These are phyloP conservation scores for Tachysurus fulvidraco DNA, from an alignment of 2,113 vertebrate species.

Conservation along the genomic window DNA sequence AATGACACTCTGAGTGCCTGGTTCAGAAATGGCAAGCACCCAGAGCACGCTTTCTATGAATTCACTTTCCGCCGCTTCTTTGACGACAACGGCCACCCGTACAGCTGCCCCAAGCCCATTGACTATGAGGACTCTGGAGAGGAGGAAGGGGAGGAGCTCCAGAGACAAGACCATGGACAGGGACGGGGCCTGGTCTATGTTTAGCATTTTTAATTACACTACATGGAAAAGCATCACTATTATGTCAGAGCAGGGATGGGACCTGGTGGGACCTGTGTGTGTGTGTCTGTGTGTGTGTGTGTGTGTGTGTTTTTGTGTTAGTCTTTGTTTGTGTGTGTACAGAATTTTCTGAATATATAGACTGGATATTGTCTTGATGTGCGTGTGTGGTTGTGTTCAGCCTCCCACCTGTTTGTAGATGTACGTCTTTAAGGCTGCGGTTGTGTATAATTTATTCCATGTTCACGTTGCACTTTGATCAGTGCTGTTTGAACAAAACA, in stretches of 20 bases:
- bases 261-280: not conserved
- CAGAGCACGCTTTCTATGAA: conserved; percentile 97
- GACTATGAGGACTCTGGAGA: conserved; percentile 82
- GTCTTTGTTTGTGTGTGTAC: not conserved
- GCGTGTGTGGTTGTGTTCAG: not conserved
- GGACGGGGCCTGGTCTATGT: conserved; percentile 90
- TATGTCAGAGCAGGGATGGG: conserved; percentile 1
- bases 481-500: conserved; percentile 45
- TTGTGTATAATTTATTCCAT: conserved; percentile 54
- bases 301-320: not conserved
- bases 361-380: not conserved
- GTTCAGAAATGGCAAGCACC: conserved; percentile 97
- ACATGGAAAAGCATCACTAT: conserved; percentile 8
- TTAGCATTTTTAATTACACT: conserved; percentile 64
- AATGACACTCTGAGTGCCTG: conserved; percentile 90
- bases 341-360: conserved; percentile 9
- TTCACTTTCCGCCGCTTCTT: conserved; percentile 99
- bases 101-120: conserved; percentile 96
- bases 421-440: conserved; percentile 30
- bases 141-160: conserved; percentile 71
- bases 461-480: conserved; percentile 31
- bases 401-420: not conserved
- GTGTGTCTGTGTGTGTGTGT: not conserved
- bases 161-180: conserved; percentile 70
- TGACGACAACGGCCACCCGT: conserved; percentile 96